These are phyloP conservation scores for Raja brachyura DNA, from an alignment of 2,113 vertebrate species.

Conservation along the genomic window DNA sequence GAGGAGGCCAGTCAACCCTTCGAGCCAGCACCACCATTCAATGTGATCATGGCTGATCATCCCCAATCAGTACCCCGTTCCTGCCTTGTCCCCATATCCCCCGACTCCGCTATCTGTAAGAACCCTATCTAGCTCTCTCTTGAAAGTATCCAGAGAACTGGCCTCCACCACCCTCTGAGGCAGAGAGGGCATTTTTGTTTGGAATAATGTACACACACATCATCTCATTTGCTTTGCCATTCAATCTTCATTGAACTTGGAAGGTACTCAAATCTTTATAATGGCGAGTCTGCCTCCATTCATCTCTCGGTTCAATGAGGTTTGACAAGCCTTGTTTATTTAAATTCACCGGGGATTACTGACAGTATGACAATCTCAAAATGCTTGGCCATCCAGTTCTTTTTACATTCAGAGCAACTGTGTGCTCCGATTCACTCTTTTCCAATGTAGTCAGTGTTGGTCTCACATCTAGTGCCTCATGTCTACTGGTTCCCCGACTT, in stretches of 20 bases:
- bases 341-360: neutral
- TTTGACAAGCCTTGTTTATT: neutral
- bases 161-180: too few relatives aligned
- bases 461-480: neutral
- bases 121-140: too few relatives aligned
- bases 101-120: too few relatives aligned
- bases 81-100: too few relatives aligned
- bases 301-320: neutral
- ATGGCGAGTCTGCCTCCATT: neutral
- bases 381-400: neutral
- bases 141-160: too few relatives aligned
- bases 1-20: too few relatives aligned
- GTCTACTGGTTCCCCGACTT: neutral
- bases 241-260: neutral
- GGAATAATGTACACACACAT: neutral
- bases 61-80: too few relatives aligned
- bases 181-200: too few relatives aligned
- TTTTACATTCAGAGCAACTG: neutral
- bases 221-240: neutral
- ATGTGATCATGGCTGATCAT: too few relatives aligned
- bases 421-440: neutral
- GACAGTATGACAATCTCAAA: neutral
- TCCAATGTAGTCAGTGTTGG: neutral
- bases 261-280: neutral
- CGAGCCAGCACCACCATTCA: too few relatives aligned